These are phyloP conservation scores for Propithecus perrieri DNA, from an alignment of 2,797 vertebrate genomes.

Conservation along the genomic window DNA sequence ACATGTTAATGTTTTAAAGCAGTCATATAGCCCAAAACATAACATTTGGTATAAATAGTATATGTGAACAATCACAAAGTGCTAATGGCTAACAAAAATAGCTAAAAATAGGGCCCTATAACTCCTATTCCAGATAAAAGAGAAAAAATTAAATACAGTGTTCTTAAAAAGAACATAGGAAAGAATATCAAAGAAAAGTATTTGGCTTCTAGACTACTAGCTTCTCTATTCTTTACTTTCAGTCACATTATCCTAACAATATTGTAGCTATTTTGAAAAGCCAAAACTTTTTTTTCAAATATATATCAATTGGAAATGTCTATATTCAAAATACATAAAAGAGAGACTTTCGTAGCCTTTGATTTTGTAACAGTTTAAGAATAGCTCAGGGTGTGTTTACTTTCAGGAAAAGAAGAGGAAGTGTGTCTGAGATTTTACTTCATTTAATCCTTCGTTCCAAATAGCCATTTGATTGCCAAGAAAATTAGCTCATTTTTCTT, in stretches of 20 bases:
- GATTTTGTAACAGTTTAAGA: conserved; percentile 36
- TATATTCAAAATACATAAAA: conserved; percentile 6
- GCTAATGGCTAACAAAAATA: neutral
- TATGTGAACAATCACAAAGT: neutral
- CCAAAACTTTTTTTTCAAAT: neutral
- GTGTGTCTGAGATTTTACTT: conserved; percentile 19
- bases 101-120: neutral
- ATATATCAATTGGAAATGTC: neutral
- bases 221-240: conserved; percentile 8
- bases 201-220: neutral
- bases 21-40: too few species aligned
- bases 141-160: neutral
- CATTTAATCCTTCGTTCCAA: conserved; percentile 39
- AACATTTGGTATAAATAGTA: too few species aligned
- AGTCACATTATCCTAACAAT: neutral
- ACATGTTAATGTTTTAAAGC: too few species aligned
- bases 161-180: neutral
- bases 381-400: conserved; percentile 43
- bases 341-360: neutral
- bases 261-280: neutral
- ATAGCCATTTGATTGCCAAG: conserved; percentile 42
- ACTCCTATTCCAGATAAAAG: neutral
- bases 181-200: neutral
- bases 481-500: conserved; percentile 64
- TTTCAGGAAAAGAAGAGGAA: neutral